Evolutionary conservation across 2,797 vertebrate species (phyloP), one percentile per base, ranked within the genome.

Genomic region (Austrolebias charrua): DNA sequence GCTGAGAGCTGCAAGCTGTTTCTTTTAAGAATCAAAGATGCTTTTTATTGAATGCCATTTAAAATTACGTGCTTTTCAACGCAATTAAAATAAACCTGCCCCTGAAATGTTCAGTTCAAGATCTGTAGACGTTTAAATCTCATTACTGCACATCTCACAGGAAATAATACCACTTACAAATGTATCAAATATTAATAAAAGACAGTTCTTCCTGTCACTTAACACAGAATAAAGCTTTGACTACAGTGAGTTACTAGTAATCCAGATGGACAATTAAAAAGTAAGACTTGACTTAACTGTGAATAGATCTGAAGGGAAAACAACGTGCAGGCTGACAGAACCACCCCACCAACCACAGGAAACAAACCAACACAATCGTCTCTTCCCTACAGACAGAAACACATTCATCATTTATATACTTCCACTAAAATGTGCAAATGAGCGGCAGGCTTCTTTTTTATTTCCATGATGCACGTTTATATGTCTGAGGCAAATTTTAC

Each of bases 391-490:
- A n/a, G 0, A 56, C 38, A 19, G 15, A 60, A 19, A 33, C 6
- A 44, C 38, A 51, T 69, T 38, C 58, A 44, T 33, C 33, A 24
- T 50, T 55, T n/a, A 52, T 55, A 51, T 43, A n/a, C 18, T 76
- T 62, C 43, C 48, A 65, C 13, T 29, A 46, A 9, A 19, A 48
- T 7, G 31, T 62, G 52, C 42, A 69, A 64, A 72, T 8, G 35
- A 52, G 40, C 57, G 29, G 29, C 28, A 24, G 28, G 67, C 60
- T 55, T 29, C 59, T 57, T 24, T 58, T 42, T 66, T 11, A 40
- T 40, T 75, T 74, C 76, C 65, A 28, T 71, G 44, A 77, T 48
- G 75, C 42, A 4, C 52, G 14, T 66, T 48, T 47, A 43, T 61
- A 60, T 9, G 44, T 24, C 51, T 58, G 13, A 43, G 48, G 43